Evolutionary conservation across 2,888 invertebrate genomes (phyloP).

Genomic region (Leptopilina drosophilae): DNA sequence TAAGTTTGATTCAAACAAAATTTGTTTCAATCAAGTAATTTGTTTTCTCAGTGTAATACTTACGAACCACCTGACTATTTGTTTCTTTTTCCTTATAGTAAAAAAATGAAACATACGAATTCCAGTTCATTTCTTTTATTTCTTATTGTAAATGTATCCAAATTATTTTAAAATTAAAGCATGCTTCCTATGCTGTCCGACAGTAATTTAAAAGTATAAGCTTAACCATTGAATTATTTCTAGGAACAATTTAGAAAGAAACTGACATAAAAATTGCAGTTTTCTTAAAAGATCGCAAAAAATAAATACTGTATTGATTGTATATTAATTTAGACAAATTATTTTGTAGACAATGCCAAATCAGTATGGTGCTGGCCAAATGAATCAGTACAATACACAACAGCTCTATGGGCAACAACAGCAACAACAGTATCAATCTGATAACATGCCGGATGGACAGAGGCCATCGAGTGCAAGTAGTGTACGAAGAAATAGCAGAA

Average conservation of each 20-base stretch:
- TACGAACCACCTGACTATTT: background rate
- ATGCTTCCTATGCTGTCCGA: conserved; percentile 8
- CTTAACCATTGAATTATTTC: too few species aligned
- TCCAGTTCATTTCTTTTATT: background rate
- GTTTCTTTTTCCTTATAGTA: background rate
- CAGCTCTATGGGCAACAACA: conserved; percentile 67
- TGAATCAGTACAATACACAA: conserved; percentile 72
- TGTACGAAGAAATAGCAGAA: conserved; percentile 74
- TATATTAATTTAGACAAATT: background rate
- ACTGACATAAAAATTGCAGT: background rate
- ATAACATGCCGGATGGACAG: conserved; percentile 65
- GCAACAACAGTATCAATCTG: conserved; percentile 69
- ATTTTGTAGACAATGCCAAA: conserved; percentile 65
- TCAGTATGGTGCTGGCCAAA: conserved; percentile 68
- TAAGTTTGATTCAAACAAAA: too few species aligned
- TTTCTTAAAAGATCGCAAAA: background rate
- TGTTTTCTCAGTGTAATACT: too few species aligned
- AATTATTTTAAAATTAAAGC: conserved; percentile 20
- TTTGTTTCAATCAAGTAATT: too few species aligned
- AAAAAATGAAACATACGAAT: background rate
- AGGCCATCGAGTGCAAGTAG: conserved; percentile 68
- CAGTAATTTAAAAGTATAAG: background rate
- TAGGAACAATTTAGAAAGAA: background rate
- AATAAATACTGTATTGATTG: background rate
- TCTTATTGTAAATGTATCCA: conserved; percentile 13